Conservation (phyloP, 2,113 vertebrate species). For the Taurulus bubalis region DNA sequence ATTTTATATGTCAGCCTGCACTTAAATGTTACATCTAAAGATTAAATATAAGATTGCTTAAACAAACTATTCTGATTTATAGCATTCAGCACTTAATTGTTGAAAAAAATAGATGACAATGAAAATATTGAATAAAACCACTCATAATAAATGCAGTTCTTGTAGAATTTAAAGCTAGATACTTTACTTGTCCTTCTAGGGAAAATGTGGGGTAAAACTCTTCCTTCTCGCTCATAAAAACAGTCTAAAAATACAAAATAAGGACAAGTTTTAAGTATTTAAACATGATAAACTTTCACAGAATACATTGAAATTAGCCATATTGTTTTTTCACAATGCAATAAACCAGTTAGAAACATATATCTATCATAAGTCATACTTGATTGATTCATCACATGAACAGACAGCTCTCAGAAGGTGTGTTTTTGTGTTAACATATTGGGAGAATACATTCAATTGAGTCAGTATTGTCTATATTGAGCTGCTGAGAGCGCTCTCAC, state of each 20-base stretch:
- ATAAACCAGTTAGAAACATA: background rate
- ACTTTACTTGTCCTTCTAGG: background rate
- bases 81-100: background rate
- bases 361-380: background rate
- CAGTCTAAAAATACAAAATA: background rate
- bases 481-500: constrained; percentile 63
- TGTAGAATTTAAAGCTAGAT: background rate
- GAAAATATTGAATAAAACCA: background rate
- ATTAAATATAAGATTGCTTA: background rate
- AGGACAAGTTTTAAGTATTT: background rate
- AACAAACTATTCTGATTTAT: background rate
- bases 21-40: background rate
- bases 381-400: background rate
- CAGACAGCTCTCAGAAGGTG: constrained; percentile 7
- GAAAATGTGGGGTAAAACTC: background rate
- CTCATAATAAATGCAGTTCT: too few species aligned
- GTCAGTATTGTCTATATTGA: constrained; percentile 58
- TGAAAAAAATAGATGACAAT: background rate
- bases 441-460: constrained; percentile 34
- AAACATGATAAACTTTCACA: background rate
- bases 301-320: background rate
- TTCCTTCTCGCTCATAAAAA: background rate
- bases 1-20: background rate
- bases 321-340: background rate
- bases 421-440: constrained; percentile 6